phyloP scores from a whole-genome alignment of 2,113 vertebrate genomes.

The Gymnarchus niloticus region DNA sequence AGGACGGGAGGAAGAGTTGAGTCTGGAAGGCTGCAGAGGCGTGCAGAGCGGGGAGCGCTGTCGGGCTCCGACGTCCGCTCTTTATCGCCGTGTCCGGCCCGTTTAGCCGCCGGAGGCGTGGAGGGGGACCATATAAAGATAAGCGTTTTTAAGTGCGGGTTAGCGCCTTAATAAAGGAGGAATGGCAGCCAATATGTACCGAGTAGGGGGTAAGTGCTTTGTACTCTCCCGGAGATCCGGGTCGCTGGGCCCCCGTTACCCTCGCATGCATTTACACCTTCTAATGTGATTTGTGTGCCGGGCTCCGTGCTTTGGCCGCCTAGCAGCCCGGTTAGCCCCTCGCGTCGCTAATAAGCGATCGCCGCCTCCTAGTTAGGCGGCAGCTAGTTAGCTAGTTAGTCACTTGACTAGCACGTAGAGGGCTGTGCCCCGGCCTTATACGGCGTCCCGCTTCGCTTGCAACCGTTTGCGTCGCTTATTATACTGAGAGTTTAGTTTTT shows the following conservation, averaged over 20 bases:
- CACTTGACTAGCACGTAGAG: no score
- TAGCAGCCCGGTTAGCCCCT: not conserved
- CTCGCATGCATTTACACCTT: not conserved
- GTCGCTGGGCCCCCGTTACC: no score
- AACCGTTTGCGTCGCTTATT: not conserved
- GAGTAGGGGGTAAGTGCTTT: constrained; percentile 22
- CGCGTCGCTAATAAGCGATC: not conserved
- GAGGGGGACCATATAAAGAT: not conserved
- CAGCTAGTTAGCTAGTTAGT: not conserved
- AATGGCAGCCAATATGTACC: constrained; percentile 27
- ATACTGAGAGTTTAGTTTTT: not conserved
- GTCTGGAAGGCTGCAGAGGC: not conserved
- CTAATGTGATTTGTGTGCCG: not conserved
- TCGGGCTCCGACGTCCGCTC: not conserved
- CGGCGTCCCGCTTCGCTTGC: not conserved
- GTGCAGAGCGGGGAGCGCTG: not conserved
- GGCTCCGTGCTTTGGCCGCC: not conserved
- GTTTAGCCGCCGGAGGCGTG: not conserved
- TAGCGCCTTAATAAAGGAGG: constrained; percentile 5
- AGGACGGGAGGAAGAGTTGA: constrained; percentile 22
- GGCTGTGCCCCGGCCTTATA: no score
- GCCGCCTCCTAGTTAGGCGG: not conserved
- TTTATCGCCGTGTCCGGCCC: not conserved
- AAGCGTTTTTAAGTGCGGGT: not conserved
- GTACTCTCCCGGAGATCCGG: no score